Evolutionary conservation across 2,797 vertebrate species (phyloP).

Genomic region (Odontamblyopus rebecca): DNA sequence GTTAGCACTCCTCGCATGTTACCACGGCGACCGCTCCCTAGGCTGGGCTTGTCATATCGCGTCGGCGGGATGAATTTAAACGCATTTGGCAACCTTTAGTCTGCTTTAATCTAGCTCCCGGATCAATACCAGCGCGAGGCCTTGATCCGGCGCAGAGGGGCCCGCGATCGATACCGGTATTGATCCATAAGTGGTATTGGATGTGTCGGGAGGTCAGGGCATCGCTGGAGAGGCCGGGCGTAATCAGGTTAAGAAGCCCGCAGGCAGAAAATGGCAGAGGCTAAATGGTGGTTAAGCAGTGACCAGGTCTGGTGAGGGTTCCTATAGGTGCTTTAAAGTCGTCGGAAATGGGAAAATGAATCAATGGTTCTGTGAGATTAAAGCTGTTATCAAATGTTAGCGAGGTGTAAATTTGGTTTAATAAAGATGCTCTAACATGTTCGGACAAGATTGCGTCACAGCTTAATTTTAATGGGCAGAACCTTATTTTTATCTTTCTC

Average conservation of each 20-base stretch:
- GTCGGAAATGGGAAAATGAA: slow-evolving; percentile 16
- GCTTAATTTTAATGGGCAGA: too few relatives aligned
- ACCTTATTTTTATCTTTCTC: too few relatives aligned
- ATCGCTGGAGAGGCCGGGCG: slow-evolving; percentile 63
- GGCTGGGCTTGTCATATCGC: slow-evolving; percentile 68
- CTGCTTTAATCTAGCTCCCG: slow-evolving; percentile 70
- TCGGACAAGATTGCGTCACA: background rate
- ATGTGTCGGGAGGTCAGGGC: slow-evolving; percentile 69
- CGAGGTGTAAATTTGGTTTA: slow-evolving; percentile 1
- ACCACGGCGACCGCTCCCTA: slow-evolving; percentile 59
- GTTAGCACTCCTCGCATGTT: slow-evolving; percentile 72
- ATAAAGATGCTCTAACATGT: background rate
- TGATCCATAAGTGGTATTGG: slow-evolving; percentile 77
- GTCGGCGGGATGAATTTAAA: slow-evolving; percentile 69
- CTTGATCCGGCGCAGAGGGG: slow-evolving; percentile 63
- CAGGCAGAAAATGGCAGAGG: slow-evolving; percentile 59
- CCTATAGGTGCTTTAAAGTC: slow-evolving; percentile 33
- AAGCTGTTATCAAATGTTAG: background rate
- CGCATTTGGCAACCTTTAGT: slow-evolving; percentile 77
- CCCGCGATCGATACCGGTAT: slow-evolving; percentile 74
- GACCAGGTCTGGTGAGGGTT: slow-evolving; percentile 54
- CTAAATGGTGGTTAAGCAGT: slow-evolving; percentile 73
- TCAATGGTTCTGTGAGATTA: background rate
- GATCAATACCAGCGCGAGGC: slow-evolving; percentile 72
- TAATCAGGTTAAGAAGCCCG: slow-evolving; percentile 78